Evolutionary conservation across 2,113 vertebrate species (phyloP), one percentile per base, ranked within the genome.

Genomic region (Oenanthe melanoleuca): DNA sequence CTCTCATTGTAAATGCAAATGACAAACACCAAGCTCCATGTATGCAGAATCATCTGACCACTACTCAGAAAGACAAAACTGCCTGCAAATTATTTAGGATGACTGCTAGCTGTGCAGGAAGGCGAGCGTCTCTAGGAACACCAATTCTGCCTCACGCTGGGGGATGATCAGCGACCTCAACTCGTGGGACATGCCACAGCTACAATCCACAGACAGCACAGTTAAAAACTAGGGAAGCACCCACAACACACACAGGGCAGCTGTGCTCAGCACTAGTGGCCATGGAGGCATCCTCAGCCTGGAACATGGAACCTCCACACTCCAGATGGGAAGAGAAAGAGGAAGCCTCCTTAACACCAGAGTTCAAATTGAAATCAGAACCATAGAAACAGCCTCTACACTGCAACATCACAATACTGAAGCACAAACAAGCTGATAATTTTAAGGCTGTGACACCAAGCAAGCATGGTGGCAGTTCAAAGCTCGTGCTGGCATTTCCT

Each of bases 371-470:
- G 80, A 61, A 91, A 75, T 85, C 65, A 77, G 89, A 91, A 17
- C 63, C 74, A 72, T 0, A 71, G 80, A 14, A 83, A 44, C 74
- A 66, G 89, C 69, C 91, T 77, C 80, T 28, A 64, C 69, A 1
- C 5, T 12, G 74, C 94, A 42, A 75, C 70, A 49, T 2, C 86
- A 95, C 91, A 9, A 75, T 5, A 79, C 1, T 19, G 17, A 86
- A 80, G 53, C 70, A 93, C 92, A 80, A 92, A 69, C 77, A 26
- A 5, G 86, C 75, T 65, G 13, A 16, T 11, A 29, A 28, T 11
- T 63, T 53, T 45, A 91, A 85, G 91, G 94, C 91, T 59, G 89
- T 4, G 63, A 95, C 91, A 88, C 92, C 22, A 70, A 94, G 89
- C 70, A 25, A 84, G 88, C 82, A 29, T 6, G 9, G 55, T 1